A percentile compares a stretch with the other conserved stretches of the same genome.
Conservation (phyloP, 2,888 invertebrate species). For the Scrobipalpa costella region DNA sequence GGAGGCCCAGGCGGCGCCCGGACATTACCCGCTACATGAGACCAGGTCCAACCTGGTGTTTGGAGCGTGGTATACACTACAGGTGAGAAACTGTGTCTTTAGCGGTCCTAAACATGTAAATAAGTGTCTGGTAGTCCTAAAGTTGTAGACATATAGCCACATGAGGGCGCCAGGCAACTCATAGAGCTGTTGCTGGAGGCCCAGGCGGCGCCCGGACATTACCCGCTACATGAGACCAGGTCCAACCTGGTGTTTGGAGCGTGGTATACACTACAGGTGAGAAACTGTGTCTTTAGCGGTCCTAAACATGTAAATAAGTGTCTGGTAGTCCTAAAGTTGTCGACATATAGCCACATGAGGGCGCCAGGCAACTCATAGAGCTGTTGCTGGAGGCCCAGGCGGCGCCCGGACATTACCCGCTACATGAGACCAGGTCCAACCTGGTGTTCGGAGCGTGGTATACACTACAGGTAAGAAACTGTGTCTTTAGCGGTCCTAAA, state of each 20-base stretch:
- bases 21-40: slow-evolving; percentile 94
- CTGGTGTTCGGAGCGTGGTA: slow-evolving; percentile 84
- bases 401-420: slow-evolving; percentile 90
- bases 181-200: slow-evolving; percentile 89
- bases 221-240: slow-evolving; percentile 92
- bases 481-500: too few species aligned
- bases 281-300: too few species aligned
- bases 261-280: slow-evolving; percentile 39
- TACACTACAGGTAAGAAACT: slow-evolving; percentile 4
- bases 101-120: background rate
- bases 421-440: slow-evolving; percentile 93
- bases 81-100: background rate
- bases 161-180: slow-evolving; percentile 67
- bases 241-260: slow-evolving; percentile 89
- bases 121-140: background rate
- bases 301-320: background rate
- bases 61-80: slow-evolving; percentile 55
- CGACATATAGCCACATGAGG: slow-evolving; percentile 33
- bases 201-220: slow-evolving; percentile 89
- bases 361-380: slow-evolving; percentile 81
- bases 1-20: slow-evolving; percentile 88
- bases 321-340: too few species aligned
- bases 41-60: slow-evolving; percentile 91
- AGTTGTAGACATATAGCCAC: too few species aligned
- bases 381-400: slow-evolving; percentile 90